A percentile compares a stretch with the other conserved stretches of the same genome.
phyloP scores from a whole-genome alignment of 2,888 invertebrate species.

The Nudaria mundana region DNA sequence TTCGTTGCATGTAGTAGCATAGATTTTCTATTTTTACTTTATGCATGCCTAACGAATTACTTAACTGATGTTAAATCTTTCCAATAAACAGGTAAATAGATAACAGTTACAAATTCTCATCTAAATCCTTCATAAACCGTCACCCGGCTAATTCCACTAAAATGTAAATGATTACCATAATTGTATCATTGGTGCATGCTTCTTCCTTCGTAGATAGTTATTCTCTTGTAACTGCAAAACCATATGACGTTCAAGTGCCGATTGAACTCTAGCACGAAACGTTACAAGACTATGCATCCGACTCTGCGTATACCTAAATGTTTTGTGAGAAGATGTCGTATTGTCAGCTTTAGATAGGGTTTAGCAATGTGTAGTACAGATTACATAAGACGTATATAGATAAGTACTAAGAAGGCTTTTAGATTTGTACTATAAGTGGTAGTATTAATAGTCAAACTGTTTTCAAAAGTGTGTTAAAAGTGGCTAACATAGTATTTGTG shows the following conservation, averaged over 20 bases:
- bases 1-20: constrained; percentile 36
- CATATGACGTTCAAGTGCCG: constrained; percentile 21
- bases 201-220: constrained; percentile 30
- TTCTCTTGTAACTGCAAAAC: constrained; percentile 37
- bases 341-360: constrained; percentile 48
- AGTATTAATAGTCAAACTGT: constrained; percentile 42
- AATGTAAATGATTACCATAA: not conserved
- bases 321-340: constrained; percentile 30
- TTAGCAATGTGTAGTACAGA: constrained; percentile 40
- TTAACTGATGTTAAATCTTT: not conserved
- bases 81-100: too few relatives aligned
- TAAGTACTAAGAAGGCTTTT: constrained; percentile 22
- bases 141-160: not conserved
- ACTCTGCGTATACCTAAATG: constrained; percentile 38
- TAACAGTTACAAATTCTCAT: too few relatives aligned
- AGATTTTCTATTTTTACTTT: constrained; percentile 30
- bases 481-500: constrained; percentile 36
- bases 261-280: constrained; percentile 18
- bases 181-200: constrained; percentile 40
- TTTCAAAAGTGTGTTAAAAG: constrained; percentile 33
- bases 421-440: constrained; percentile 29
- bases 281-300: constrained; percentile 34
- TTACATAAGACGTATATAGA: constrained; percentile 36
- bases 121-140: too few relatives aligned
- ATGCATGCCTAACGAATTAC: constrained; percentile 28